A percentile compares a stretch with the other conserved stretches of the same genome.
These are phyloP conservation scores for Eupeodes luniger DNA, from an alignment of 2,888 invertebrate genomes.

Conservation along the genomic window DNA sequence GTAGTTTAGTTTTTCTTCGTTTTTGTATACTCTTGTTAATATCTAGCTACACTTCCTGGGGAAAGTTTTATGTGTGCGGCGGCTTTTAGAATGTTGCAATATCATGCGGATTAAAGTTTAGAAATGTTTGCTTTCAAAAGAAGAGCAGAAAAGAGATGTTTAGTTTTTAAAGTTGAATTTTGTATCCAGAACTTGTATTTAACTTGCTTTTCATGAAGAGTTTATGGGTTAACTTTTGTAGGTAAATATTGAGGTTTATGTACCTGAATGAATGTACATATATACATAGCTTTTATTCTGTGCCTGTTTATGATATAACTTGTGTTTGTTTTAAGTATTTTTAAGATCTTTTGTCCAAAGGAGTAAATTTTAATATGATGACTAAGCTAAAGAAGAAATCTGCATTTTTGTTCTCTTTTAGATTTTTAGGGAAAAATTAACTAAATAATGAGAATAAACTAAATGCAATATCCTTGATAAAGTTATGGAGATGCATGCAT, in stretches of 20 bases:
- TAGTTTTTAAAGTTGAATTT: conserved; percentile 35
- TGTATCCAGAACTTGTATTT: conserved; percentile 1
- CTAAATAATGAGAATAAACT: too few species aligned
- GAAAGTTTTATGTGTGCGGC: conserved; percentile 24
- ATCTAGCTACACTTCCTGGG: neutral
- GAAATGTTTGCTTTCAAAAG: conserved; percentile 26
- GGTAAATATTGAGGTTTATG: conserved; percentile 7
- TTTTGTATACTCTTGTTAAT: neutral
- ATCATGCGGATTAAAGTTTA: conserved; percentile 40
- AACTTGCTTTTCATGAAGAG: conserved; percentile 10
- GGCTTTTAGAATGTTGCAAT: conserved; percentile 40
- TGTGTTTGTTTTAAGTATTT: neutral
- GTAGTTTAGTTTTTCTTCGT: neutral
- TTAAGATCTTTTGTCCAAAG: neutral
- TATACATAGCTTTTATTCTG: too few species aligned
- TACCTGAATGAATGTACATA: neutral
- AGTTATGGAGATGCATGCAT: too few species aligned
- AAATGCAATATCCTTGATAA: too few species aligned
- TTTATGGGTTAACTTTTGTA: conserved; percentile 8
- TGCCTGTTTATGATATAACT: neutral
- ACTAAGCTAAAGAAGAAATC: too few species aligned
- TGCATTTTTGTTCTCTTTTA: too few species aligned
- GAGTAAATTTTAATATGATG: too few species aligned
- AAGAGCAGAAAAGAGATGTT: conserved; percentile 15
- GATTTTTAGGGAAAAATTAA: too few species aligned